These are phyloP conservation scores for Pararge aegeria DNA, from an alignment of 1,140 invertebrate genomes.

Conservation along the genomic window DNA sequence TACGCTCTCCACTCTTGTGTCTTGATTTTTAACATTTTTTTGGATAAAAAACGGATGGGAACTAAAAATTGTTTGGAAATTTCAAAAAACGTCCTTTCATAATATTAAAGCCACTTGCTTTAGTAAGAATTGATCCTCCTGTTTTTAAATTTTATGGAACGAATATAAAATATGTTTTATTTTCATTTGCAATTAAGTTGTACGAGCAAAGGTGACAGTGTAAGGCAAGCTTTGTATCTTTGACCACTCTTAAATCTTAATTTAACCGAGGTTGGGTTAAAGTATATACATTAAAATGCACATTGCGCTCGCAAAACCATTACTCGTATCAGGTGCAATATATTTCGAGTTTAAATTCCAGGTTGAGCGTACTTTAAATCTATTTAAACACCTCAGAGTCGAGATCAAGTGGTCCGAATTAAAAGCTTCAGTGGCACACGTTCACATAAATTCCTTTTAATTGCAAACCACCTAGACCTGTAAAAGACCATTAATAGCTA, in stretches of 20 bases:
- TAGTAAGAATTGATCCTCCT: no score
- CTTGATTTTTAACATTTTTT: no score
- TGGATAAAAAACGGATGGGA: no score
- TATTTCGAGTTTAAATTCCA: conserved; percentile 6
- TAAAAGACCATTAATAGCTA: conserved; percentile 30
- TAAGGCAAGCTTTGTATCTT: background rate
- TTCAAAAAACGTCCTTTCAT: no score
- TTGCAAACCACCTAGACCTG: conserved; percentile 29
- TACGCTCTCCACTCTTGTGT: no score
- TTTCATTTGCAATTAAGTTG: no score
- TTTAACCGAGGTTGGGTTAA: background rate
- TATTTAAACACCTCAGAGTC: conserved; percentile 19
- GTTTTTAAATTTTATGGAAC: no score
- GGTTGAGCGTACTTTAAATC: conserved; percentile 18
- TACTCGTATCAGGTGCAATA: conserved; percentile 1
- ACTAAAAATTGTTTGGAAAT: no score
- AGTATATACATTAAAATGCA: background rate
- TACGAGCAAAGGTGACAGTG: no score
- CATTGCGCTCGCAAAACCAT: background rate
- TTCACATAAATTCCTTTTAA: conserved; percentile 33
- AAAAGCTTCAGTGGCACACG: conserved; percentile 25
- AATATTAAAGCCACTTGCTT: no score
- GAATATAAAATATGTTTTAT: no score
- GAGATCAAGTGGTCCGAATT: conserved; percentile 27
- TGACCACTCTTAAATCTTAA: background rate